Evolutionary conservation across 2,888 invertebrate genomes (phyloP), one percentile per base, ranked within the genome.

Genomic region (Therioaphis trifolii): DNA sequence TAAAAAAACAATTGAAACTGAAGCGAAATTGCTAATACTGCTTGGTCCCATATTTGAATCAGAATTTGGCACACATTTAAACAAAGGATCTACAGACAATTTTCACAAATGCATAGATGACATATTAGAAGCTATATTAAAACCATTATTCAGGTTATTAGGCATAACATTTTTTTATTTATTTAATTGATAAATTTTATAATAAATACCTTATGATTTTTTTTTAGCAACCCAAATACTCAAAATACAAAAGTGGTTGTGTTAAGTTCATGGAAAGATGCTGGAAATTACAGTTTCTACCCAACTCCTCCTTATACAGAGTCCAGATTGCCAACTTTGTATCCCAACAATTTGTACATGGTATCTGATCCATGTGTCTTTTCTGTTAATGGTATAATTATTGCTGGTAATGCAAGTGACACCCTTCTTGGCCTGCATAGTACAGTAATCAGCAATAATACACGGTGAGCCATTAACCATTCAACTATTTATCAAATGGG

Each of bases 261-360:
- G 0, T 52, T 82, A 9, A 82, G 52, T 63, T 82, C 82, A 4
- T 82, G 82, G 82, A 82, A 82, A 74, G 82, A 82, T 63, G 40
- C n/a, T 1, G 14, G 9, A 9, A 63, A 27, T 49, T 82, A 35
- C 63, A 24, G 35, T 49, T 49, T 72, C 2, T 82, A 82, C 5
- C 82, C 82, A 24, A 82, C 82, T 12, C 74, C 82, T 18, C 82
- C 82, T 24, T 63, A 66, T 15, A 27, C 18, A 2, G 82, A 74
- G 9, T 72, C 82, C 2, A 29, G 24, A 1, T 74, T 82, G 24
- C 74, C 24, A 5, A 49, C 4, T 40, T 49, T 82, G n/a, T 82
- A 27, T 24, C 82, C 82, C 1, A 63, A 74, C 9, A 82, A 82
- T 4, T 0, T 74, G 11, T 82, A 52, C 0, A 72, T 74, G 72